Evolutionary conservation across 2,113 vertebrate species (phyloP), one percentile per base, ranked within the genome.

Genomic region (Antennarius striatus): DNA sequence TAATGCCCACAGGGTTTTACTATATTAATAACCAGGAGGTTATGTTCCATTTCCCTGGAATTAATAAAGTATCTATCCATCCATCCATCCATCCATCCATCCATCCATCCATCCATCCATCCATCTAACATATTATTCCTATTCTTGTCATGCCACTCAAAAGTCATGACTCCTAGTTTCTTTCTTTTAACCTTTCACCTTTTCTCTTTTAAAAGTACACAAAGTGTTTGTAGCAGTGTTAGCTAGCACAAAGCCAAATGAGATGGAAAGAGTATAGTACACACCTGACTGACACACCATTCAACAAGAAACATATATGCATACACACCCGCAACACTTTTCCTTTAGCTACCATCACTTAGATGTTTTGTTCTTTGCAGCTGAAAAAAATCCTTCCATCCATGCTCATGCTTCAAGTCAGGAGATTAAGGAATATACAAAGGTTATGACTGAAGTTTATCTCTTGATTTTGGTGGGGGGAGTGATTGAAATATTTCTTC

Each of bases 401-500:
- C 52, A 16, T 62, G 59, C 55, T 77, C 36, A 75, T 73, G 10
- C 52, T 79, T 55, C 42, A 55, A 71, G 53, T 55, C 56, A 40
- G 47, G 39, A 12, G 67, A 57, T 66, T 46, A 58, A 12, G 5
- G 48, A 36, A 72, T 76, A 73, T 73, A 80, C 63, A 87, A 81
- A 84, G 60, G 42, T 40, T 56, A 58, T 56, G 53, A 57, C 17
- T 76, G 48, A 57, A 67, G 56, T 68, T 70, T 66, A 83, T 79
- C 68, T 70, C 65, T 51, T 30, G 39, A 48, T 64, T 73, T 64
- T 60, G 58, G 22, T 49, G 51, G 51, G 66, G 29, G 52, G n/a
- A 22, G 49, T 17, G 49, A 79, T 75, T 78, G 59, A 57, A 68
- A 76, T 62, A 45, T 67, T 73, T 68, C 69, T 84, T 82, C 58